Evolutionary conservation across 2,888 invertebrate species (phyloP).

Genomic region (Cynaeus angustus): DNA sequence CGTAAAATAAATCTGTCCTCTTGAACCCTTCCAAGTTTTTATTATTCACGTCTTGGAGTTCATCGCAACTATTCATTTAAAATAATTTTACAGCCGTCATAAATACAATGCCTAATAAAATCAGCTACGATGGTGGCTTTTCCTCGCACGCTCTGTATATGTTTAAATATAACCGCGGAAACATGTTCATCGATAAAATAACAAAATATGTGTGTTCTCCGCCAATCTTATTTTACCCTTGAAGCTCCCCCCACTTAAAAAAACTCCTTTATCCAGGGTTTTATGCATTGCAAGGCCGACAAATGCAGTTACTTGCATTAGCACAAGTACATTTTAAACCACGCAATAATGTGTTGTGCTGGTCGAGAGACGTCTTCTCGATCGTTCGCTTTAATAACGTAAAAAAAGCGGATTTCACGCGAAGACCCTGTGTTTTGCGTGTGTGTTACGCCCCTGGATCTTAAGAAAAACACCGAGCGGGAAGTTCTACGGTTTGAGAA

Average conservation of each 20-base stretch:
- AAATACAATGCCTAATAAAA: not conserved
- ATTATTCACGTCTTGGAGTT: too few species aligned
- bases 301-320: conserved; percentile 65
- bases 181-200: conserved; percentile 40
- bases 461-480: conserved; percentile 1
- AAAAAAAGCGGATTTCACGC: conserved; percentile 15
- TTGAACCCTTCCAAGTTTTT: too few species aligned
- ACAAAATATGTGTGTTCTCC: conserved; percentile 58
- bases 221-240: conserved; percentile 67
- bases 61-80: not conserved
- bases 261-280: conserved; percentile 69
- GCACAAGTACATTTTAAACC: conserved; percentile 55
- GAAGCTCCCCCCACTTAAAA: conserved; percentile 67
- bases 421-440: not conserved
- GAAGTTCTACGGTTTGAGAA: too few species aligned
- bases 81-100: conserved; percentile 2
- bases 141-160: conserved; percentile 19
- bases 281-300: conserved; percentile 68
- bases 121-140: not conserved
- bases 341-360: conserved; percentile 48
- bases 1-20: too few species aligned
- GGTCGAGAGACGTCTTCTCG: conserved; percentile 41
- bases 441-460: conserved; percentile 5
- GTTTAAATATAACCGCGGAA: conserved; percentile 19
- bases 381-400: conserved; percentile 35